Base-by-base conservation (phyloP, 2,113 vertebrate genomes). In the Bucco capensis region DNA sequence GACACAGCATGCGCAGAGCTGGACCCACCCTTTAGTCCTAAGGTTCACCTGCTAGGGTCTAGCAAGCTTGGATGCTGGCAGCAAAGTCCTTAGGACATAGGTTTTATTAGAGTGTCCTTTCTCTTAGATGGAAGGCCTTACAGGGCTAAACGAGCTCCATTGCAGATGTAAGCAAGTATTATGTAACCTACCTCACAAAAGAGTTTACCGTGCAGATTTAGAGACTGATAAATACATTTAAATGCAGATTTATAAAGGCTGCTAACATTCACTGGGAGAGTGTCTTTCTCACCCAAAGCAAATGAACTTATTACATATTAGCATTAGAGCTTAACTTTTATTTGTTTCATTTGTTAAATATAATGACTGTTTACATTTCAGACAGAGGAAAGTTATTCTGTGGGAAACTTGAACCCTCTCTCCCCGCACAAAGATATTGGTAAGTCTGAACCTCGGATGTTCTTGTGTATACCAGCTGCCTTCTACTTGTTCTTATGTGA, bases 391-490 rank as follows among this genome's bases (percentile, higher is more conserved):
- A 73, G 47, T 88, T 96, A 40, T 87, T 79, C 96, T 87, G 7
- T 86, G 53, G 92, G 82, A 95, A 96, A 97, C 86, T 17, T 96
- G 77, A 97, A 92, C 91, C 76, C 94, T 79, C 21, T 93, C 47
- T 98, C 96, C 40, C 95, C 97, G 61, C 95, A 94, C 13, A 96
- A 97, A 96, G 96, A 92, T 93, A 96, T 96, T 90, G 97, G 98
- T 98, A 96, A 98, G 98, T 90, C 75, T 93, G 77, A 84, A 88
- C 50, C 38, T 83, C 46, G 58, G 25, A 44, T 38, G 9, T 54
- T 4, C 10, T 40, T 54, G 22, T 91, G 24, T 81, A 13, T 80
- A 67, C 19, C 80, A 94, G 16, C 85, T 75, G 78, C 74, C 6
- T 84, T 92, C 42, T 74, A 3, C 83, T 49, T 15, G 30, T 89